phyloP scores from a whole-genome alignment of 1,140 invertebrate genomes.

The Bombus waltoni region DNA sequence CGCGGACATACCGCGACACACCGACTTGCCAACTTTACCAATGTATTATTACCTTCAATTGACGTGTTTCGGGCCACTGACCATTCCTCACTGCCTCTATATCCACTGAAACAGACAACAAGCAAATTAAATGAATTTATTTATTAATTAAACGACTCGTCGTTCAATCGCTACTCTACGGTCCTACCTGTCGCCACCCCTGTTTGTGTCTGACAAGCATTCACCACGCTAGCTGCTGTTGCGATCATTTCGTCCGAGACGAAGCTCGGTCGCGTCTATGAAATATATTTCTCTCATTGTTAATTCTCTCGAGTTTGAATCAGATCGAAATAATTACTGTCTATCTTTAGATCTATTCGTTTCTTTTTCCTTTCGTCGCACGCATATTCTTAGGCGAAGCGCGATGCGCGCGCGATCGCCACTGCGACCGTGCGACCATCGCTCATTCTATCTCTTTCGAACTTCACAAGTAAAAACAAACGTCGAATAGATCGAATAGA shows the following conservation, averaged over 20 bases:
- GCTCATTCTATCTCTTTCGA: not conserved
- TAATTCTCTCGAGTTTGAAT: not conserved
- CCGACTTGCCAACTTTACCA: not conserved
- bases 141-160: too few relatives aligned
- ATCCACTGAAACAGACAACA: constrained; percentile 67
- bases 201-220: constrained; percentile 77
- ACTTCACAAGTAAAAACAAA: not conserved
- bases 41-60: constrained; percentile 72
- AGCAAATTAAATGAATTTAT: not conserved
- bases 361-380: not conserved
- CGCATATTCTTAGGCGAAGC: not conserved
- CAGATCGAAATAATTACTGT: not conserved
- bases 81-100: constrained; percentile 77
- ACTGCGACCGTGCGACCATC: not conserved
- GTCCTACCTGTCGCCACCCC: constrained; percentile 75
- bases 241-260: constrained; percentile 79
- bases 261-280: constrained; percentile 75
- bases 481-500: not conserved
- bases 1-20: not conserved
- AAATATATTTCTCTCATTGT: constrained; percentile 20
- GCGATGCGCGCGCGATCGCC: not conserved
- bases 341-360: not conserved
- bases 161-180: not conserved
- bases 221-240: constrained; percentile 75
- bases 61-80: constrained; percentile 71